Evolutionary conservation across 2,797 vertebrate genomes (phyloP), one percentile per base, ranked within the genome.

Genomic region (Glyptemys insculpta): DNA sequence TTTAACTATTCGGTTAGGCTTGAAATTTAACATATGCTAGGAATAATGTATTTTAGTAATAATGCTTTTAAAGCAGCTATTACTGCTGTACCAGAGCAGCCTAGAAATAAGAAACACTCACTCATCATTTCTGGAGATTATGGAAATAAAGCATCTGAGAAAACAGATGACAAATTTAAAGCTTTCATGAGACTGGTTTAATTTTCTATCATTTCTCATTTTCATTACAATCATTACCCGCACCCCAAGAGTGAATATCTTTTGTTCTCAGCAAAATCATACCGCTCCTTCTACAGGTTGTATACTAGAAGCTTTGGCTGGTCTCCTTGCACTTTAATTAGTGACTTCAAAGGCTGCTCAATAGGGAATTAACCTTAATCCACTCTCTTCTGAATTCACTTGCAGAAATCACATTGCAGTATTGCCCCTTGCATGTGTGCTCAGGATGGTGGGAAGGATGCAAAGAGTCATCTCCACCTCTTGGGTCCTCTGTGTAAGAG

Each of bases 241-340:
- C 86, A 86, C 19, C 53, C 12, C 0, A 5, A 59, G 41, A 56
- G 31, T 53, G 47, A 34, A 84, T 37, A 44, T 8, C 41, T 12
- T 31, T 15, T 23, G 52, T 80, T 34, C 54, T 59, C 47, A 23
- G 25, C 1, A 53, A 59, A 68, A 50, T 15, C 12, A n/a, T 87
- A 29, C 53, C 80, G 29, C 1, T 47, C 72, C 76, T 83, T 85
- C 53, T 68, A 21, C 12, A 74, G 83, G 68, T 76, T 23, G 56
- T 50, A 47, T 34, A 31, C 29, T 19, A 44, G 79, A 89, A 4
- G 2, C 88, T 93, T 93, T 92, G 81, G 74, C 59, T 92, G 37
- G 3, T 90, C 21, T 94, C 31, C 16, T 57, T 90, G 57, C 68
- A 89, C 81, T 92, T 91, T 93, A 95, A 89, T 97, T 92, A 95